Base-by-base conservation (phyloP, 2,113 vertebrate species). In the Otocyon megalotis region DNA sequence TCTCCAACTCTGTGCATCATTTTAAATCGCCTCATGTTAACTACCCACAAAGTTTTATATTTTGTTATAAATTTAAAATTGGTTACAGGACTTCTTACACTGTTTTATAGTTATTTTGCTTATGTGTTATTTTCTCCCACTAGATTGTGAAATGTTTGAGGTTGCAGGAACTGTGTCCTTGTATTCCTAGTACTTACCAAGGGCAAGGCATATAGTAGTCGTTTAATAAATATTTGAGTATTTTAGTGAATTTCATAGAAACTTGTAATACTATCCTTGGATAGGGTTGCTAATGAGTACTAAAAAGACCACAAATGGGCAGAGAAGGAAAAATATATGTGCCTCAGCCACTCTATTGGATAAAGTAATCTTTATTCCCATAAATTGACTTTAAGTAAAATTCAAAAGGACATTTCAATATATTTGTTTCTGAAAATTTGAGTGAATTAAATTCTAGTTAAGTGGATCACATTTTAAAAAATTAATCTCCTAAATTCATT, bases 261-360 rank as follows among this genome's bases (percentile, higher is more conserved):
- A 95, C 88, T 96, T 86, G 26, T 62, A 65, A 32, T 81, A 65
- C 3, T 72, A 5, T 94, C 43, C 30, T 30, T 91, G n/a, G 50
- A 32, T 90, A 63, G 26, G 93, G 28, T 84, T 94, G 65, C 37
- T 97, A 86, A 76, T 90, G 53, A 88, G 22, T 89, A 97, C 53
- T 65, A 53, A 79, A 80, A 92, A 56, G 2, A 1, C 22, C 71
- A 65, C 28, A 77, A 17, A 60, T 87, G 32, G 79, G 15, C 63
- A 96, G 56, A 72, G 96, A 58, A 69, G 15, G 24, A 19, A 69
- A 54, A 72, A 50, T 62, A 10, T 60, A 24, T 74, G 15, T 58
- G 2, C 32, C 8, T 97, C 14, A 80, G 35, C 63, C 30, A 82
- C 71, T 67, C 79, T 84, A 30, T 92, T 94, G 43, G 37, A 77